A percentile compares a stretch with the other conserved stretches of the same genome.
Conservation (phyloP, 30 jellyfish, hydroid and myxozoan genomes). For the Pelagia noctiluca region DNA sequence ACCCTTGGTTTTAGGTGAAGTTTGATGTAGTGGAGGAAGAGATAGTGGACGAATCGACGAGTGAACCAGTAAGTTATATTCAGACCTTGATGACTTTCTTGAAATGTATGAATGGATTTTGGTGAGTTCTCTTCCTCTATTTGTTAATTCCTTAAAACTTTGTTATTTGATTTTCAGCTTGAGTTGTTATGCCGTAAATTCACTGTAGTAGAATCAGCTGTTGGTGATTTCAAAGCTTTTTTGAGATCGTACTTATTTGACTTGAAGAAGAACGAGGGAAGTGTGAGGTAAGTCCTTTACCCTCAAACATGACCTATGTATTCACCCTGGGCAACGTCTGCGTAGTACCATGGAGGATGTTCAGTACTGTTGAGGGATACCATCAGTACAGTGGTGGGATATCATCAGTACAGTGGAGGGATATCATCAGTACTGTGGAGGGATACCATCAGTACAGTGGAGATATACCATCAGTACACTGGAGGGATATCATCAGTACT, state of each 20-base stretch:
- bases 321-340: background rate
- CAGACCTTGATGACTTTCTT: background rate
- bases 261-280: constrained; percentile 17
- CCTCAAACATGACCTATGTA: background rate
- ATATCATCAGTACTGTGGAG: no score
- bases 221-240: constrained; percentile 33
- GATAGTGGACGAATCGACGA: background rate
- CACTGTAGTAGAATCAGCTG: constrained; percentile 16
- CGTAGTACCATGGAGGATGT: no score
- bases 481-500: no score
- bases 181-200: constrained; percentile 54
- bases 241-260: constrained; percentile 31
- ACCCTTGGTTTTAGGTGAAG: background rate
- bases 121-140: background rate
- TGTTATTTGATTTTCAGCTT: constrained; percentile 5
- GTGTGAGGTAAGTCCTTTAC: constrained; percentile 39
- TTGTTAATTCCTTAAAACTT: background rate
- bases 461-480: no score
- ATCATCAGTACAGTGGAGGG: no score
- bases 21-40: constrained; percentile 28
- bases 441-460: no score
- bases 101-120: background rate
- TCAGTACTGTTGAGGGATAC: no score
- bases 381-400: no score
- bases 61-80: background rate